Base-by-base conservation (phyloP, 2,113 vertebrate species). In the Tenebrosternarchus preto region DNA sequence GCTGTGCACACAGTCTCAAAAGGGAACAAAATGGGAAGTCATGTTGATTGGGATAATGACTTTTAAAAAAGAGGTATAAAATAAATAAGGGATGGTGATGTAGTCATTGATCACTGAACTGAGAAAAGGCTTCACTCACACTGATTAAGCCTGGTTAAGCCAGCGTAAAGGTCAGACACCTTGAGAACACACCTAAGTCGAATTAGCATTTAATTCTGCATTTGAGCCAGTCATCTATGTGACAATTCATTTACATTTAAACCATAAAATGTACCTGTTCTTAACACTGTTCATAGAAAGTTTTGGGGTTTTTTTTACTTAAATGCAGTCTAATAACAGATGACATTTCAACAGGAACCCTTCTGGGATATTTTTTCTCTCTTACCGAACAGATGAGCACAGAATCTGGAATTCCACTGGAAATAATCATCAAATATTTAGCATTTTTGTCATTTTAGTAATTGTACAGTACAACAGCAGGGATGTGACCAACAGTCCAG, bases 1-100 rank as follows among this genome's bases (percentile, higher is more conserved):
- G 78, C 85, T 39, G 73, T 86, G 80, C 87, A 88, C 84, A 77
- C 83, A 63, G 76, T 72, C 76, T 87, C 88, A 31, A 73, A 77
- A 77, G 89, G 81, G 84, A 87, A n/a, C 60, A 79, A 64, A 72
- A 71, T 27, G 46, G 27, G 39, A 69, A 60, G 27, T 53, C 80
- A 80, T 68, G 79, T 80, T 87, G 80, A 50, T 50, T 55, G 27
- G 36, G 76, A 78, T 82, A 78, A 69, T 78, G 56, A 71, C 67
- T 19, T 56, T 36, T 53, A 50, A 50, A 50, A 43, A 50, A 50
- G 6, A 27, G 27, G 60, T 31, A 1, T 20, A 74, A 76, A 68
- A 70, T 80, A 80, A 79, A 75, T 3, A 27, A 56, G 43, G 25
- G 46, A 63, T 64, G 20, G 11, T 2, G 66, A 57, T 68, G 20